Evolutionary conservation across 2,888 invertebrate species (phyloP), one percentile per base, ranked within the genome.

Genomic region (Arge pagana): DNA sequence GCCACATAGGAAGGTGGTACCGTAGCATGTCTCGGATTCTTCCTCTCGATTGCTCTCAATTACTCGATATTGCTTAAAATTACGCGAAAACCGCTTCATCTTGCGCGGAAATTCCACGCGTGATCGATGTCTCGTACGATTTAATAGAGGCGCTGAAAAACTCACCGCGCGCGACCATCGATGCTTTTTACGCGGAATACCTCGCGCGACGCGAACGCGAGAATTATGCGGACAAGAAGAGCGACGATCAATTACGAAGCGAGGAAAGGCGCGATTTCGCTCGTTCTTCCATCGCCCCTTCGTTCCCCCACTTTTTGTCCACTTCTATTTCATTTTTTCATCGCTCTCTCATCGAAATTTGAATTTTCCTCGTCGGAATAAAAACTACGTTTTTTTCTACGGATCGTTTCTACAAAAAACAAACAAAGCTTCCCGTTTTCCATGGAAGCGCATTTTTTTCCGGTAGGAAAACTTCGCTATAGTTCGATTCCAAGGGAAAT

Each of bases 151-250:
- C 23, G 33, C 15, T 33, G 45, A 45, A 45, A 45, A 45, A 45
- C 21, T n/a, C n/a, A n/a, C 45, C 30, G 24, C 45, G 45, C 35
- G 33, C 45, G 19, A 42, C 30, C 30, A 28, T 42, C 21, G 45
- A n/a, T 13, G 21, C 45, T 31, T 45, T 45, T 45, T 45, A 33
- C 10, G 5, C 21, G 45, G 28, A 42, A 45, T 45, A 23, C 45
- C 45, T 33, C n/a, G n/a, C n/a, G n/a, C 15, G 45, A 21, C 45
- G 33, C 33, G 35, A 33, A 35, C 45, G 30, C 33, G 45, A 31
- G 33, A 45, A 45, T 45, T 60, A 64, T 64, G 65, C 64, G 67
- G 64, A 60, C 69, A 71, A 71, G 67, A 71, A 71, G 64, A 65
- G 63, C 45, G 15, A 4, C 24, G 65, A 69, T 65, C 67, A 70